phyloP scores from a whole-genome alignment of 2,113 vertebrate genomes.

The Rattus rattus region DNA sequence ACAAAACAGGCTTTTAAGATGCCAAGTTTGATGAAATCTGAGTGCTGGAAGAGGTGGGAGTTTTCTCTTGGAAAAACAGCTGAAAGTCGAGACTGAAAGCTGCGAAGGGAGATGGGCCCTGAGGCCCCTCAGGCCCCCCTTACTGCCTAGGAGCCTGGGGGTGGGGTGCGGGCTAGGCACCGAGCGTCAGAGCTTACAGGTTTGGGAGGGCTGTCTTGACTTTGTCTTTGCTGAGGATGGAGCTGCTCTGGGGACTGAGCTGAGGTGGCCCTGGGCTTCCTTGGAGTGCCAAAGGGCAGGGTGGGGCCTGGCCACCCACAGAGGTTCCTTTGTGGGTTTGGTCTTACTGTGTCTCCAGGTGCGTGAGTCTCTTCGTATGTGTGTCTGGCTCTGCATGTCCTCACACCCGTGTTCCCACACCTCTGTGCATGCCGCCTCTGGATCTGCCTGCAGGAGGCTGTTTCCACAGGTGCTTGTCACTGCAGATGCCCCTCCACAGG shows the following conservation, averaged over 20 bases:
- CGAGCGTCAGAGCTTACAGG: background rate
- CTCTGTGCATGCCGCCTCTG: background rate
- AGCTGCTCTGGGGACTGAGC: background rate
- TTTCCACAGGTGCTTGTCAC: constrained; percentile 71
- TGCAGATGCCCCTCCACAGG: constrained; percentile 60
- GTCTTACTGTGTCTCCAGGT: background rate
- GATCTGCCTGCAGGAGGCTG: background rate
- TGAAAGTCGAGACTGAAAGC: constrained; percentile 82
- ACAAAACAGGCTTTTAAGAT: constrained; percentile 88
- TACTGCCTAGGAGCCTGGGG: constrained; percentile 37
- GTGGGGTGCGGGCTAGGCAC: background rate
- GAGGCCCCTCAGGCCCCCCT: constrained; percentile 38
- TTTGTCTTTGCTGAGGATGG: background rate
- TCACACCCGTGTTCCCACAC: background rate
- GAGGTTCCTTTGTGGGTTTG: background rate
- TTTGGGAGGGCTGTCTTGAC: background rate
- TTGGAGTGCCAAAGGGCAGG: background rate
- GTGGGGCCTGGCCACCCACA: background rate
- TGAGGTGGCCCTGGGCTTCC: background rate
- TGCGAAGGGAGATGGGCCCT: constrained; percentile 73
- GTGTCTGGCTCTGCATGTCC: background rate
- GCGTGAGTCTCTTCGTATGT: background rate
- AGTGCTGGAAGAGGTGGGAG: constrained; percentile 84
- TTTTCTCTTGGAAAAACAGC: constrained; percentile 84
- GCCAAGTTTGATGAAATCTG: constrained; percentile 88